Conservation (phyloP, 2,113 vertebrate genomes). For the Lepisosteus oculatus region DNA sequence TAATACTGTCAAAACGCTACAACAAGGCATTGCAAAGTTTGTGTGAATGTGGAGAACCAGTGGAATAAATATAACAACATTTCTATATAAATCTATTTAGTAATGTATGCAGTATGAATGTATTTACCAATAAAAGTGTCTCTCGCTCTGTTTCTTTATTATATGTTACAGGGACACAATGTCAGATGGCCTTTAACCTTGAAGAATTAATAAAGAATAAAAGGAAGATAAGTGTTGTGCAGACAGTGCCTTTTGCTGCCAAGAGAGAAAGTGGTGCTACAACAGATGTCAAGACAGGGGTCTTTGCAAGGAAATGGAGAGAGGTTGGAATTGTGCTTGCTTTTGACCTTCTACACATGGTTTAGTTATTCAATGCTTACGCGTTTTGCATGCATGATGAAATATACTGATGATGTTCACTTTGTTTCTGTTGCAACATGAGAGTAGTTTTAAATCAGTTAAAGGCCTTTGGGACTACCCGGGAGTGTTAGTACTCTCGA, state of each 20-base stretch:
- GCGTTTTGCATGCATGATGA: neutral
- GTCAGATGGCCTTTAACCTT: conserved; percentile 16
- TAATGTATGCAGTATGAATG: no score
- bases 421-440: neutral
- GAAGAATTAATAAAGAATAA: conserved; percentile 23
- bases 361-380: neutral
- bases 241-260: conserved; percentile 17
- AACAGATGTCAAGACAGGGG: neutral
- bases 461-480: no score
- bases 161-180: neutral
- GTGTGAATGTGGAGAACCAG: no score
- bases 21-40: no score
- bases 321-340: neutral
- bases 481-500: no score
- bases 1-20: no score
- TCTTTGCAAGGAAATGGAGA: neutral
- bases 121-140: no score
- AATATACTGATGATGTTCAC: neutral
- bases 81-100: no score
- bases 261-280: neutral
- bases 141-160: no score
- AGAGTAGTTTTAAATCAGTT: no score
- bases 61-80: no score
- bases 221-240: conserved; percentile 7
- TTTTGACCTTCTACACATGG: neutral